Conservation (phyloP, 2,888 invertebrate species). For the Amiota mariae region DNA sequence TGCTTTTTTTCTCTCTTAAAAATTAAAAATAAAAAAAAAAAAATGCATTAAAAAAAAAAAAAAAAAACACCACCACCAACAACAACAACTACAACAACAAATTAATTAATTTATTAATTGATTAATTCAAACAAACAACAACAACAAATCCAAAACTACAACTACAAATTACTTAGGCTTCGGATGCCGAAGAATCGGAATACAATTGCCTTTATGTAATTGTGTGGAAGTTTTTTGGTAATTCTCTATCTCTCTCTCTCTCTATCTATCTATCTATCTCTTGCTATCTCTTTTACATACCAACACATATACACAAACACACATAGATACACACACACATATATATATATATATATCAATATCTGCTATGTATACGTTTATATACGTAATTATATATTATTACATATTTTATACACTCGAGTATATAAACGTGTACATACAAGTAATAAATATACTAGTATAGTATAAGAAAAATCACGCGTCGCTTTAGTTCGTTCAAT, state of each 20-base stretch:
- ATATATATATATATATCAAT: not conserved
- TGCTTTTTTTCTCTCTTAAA: too few species aligned
- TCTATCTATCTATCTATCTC: not conserved
- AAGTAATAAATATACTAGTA: too few species aligned
- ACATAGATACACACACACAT: slow-evolving; percentile 7
- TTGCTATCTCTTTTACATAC: slow-evolving; percentile 15
- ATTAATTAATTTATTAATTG: not conserved
- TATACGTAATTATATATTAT: too few species aligned
- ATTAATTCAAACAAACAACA: slow-evolving; percentile 31
- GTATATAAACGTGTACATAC: too few species aligned
- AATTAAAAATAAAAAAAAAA: not conserved
- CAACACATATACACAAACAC: slow-evolving; percentile 33
- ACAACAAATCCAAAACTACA: slow-evolving; percentile 32
- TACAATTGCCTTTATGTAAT: slow-evolving; percentile 83
- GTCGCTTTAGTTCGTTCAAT: too few species aligned
- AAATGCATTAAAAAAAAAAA: slow-evolving; percentile 26
- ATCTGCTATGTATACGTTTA: too few species aligned
- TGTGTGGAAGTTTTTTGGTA: slow-evolving; percentile 81
- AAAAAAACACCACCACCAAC: not conserved
- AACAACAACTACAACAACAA: not conserved
- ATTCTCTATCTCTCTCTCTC: slow-evolving; percentile 60
- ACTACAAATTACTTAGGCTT: slow-evolving; percentile 45
- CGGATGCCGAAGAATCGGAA: slow-evolving; percentile 74
- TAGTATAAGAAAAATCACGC: not conserved
- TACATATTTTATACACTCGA: too few species aligned